Evolutionary conservation across 2,888 invertebrate genomes (phyloP).

Genomic region (Biston betularia): DNA sequence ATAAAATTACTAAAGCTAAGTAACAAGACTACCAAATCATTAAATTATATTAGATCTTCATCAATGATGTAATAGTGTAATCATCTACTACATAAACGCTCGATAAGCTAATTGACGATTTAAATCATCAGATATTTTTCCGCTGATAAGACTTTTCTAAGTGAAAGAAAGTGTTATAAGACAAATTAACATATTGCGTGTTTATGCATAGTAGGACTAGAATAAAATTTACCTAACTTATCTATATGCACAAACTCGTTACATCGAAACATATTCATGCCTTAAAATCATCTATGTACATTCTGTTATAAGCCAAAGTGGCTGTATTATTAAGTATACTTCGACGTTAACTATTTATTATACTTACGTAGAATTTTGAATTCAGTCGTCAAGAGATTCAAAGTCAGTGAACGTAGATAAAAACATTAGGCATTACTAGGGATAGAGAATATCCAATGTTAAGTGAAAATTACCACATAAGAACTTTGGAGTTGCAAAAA

Average conservation of each 20-base stretch:
- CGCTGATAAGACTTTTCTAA: no score
- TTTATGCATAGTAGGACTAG: background rate
- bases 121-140: background rate
- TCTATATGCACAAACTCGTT: slow-evolving; percentile 30
- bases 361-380: slow-evolving; percentile 13
- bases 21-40: background rate
- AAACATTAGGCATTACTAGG: no score
- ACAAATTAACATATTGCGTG: background rate
- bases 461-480: no score
- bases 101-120: no score
- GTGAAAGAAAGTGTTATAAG: no score
- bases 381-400: background rate
- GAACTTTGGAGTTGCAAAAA: no score
- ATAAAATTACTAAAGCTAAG: background rate
- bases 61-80: background rate
- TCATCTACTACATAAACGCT: background rate
- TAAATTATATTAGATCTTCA: background rate
- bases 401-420: no score
- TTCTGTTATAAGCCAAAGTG: slow-evolving; percentile 35
- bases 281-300: slow-evolving; percentile 39
- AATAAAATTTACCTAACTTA: background rate
- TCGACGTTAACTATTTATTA: slow-evolving; percentile 30
- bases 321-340: slow-evolving; percentile 28
- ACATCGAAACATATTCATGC: slow-evolving; percentile 48
- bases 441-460: no score